Evolutionary conservation across 2,888 invertebrate genomes (phyloP).

Genomic region (Drosophila engyochracea): DNA sequence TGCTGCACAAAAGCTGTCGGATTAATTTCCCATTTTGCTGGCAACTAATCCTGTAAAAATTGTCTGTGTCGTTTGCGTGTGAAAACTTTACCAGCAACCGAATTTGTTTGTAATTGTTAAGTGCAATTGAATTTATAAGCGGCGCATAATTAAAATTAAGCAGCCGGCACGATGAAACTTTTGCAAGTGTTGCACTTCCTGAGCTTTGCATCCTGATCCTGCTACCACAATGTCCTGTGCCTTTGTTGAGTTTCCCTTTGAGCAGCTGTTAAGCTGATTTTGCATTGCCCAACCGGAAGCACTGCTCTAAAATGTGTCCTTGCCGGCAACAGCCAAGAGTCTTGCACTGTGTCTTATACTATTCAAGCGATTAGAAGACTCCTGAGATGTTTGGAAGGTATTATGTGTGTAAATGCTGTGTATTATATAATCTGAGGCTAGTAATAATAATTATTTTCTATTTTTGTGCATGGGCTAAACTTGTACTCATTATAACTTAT

Average conservation of each 20-base stretch:
- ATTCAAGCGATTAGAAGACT: neutral
- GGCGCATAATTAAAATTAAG: conserved; percentile 78
- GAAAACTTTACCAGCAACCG: conserved; percentile 46
- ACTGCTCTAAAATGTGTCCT: conserved; percentile 29
- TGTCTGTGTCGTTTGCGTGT: conserved; percentile 43
- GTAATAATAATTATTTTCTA: neutral
- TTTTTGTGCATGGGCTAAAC: neutral
- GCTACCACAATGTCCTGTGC: conserved; percentile 13
- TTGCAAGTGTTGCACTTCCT: conserved; percentile 70
- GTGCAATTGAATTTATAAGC: conserved; percentile 80
- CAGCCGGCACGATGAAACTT: conserved; percentile 70
- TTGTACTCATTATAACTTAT: neutral
- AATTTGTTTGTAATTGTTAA: conserved; percentile 76
- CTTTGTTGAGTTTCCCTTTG: conserved; percentile 34
- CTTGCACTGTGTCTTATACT: no score
- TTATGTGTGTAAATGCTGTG: neutral
- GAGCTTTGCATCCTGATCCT: conserved; percentile 32
- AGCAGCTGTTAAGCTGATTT: conserved; percentile 41
- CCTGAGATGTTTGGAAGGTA: neutral
- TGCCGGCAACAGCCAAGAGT: conserved; percentile 3
- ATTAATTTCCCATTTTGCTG: conserved; percentile 77
- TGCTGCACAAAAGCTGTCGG: conserved; percentile 49
- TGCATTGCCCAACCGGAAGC: conserved; percentile 38
- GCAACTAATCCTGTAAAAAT: conserved; percentile 76
- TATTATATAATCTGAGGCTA: neutral